phyloP scores from a whole-genome alignment of 2,888 invertebrate genomes.

The Drepanosiphum platanoidis region DNA sequence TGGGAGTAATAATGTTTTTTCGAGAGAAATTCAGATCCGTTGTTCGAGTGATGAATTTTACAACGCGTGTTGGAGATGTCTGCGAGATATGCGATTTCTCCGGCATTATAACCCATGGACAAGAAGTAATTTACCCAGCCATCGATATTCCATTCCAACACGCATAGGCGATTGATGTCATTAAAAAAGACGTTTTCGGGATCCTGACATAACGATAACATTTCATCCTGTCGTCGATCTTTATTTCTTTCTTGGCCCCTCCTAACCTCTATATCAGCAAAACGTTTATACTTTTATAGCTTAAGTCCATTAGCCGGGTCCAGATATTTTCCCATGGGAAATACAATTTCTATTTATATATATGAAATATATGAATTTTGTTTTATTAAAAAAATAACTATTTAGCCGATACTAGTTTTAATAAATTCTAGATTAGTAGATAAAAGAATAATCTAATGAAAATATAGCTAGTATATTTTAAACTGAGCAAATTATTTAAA shows the following conservation, averaged over 20 bases:
- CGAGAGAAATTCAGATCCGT: constrained; percentile 24
- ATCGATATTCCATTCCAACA: constrained; percentile 45
- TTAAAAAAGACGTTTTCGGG: constrained; percentile 38
- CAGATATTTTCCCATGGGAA: not conserved
- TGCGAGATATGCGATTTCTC: not conserved
- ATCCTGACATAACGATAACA: constrained; percentile 31
- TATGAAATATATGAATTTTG: not conserved
- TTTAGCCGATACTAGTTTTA: not conserved
- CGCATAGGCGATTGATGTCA: constrained; percentile 28
- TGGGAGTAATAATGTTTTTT: constrained; percentile 19
- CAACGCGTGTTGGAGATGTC: constrained; percentile 7
- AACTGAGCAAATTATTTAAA: too few relatives aligned
- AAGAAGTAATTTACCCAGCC: constrained; percentile 18
- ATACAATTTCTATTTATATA: not conserved
- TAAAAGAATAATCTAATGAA: too few relatives aligned
- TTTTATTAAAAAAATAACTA: not conserved
- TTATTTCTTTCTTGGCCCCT: constrained; percentile 24
- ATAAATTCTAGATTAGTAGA: not conserved
- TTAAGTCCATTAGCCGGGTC: not conserved
- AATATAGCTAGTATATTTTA: too few relatives aligned
- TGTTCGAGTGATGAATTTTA: constrained; percentile 55
- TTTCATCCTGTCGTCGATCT: constrained; percentile 45
- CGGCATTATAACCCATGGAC: not conserved
- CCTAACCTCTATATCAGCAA: not conserved
- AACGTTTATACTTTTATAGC: constrained; percentile 19